Percentiles rank a stretch among this genome's conserved stretches.
Evolutionary conservation across 2,888 invertebrate genomes (phyloP).

Genomic region (Caenorhabditis zanzibari): DNA sequence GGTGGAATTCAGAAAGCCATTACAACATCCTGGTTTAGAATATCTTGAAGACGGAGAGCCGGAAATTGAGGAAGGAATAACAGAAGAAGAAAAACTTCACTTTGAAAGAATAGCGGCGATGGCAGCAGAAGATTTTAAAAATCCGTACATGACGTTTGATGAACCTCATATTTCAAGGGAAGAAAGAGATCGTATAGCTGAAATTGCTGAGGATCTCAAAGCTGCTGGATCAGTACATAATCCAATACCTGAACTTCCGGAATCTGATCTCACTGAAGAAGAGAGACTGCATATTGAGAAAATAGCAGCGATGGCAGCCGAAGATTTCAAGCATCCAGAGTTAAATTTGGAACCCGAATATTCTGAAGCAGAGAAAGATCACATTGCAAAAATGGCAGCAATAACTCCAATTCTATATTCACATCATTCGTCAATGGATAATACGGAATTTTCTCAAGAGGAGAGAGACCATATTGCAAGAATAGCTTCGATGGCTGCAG

Average conservation of each 20-base stretch:
- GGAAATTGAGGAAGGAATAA: neutral
- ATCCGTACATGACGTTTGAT: neutral
- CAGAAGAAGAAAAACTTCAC: constrained; percentile 52
- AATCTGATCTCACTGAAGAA: constrained; percentile 56
- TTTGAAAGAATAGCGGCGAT: constrained; percentile 58
- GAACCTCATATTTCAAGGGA: constrained; percentile 40
- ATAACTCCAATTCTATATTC: constrained; percentile 4
- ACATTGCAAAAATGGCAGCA: constrained; percentile 49
- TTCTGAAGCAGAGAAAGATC: constrained; percentile 68
- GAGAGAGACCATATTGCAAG: constrained; percentile 32
- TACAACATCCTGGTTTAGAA: constrained; percentile 33
- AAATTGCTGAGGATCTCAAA: constrained; percentile 30
- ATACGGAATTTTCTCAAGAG: constrained; percentile 25
- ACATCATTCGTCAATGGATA: neutral
- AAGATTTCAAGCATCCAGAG: neutral
- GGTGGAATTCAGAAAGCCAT: constrained; percentile 50
- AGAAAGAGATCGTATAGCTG: constrained; percentile 65
- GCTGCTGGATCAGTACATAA: neutral
- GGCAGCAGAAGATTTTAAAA: constrained; percentile 41
- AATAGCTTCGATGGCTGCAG: constrained; percentile 20
- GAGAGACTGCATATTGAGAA: constrained; percentile 65
- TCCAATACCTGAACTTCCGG: neutral
- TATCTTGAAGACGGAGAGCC: neutral
- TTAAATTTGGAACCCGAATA: constrained; percentile 18
- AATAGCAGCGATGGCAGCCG: constrained; percentile 57